Percentiles rank a stretch among this genome's conserved stretches.
phyloP scores from a whole-genome alignment of 2,888 invertebrate species.

The Campopleginae sp. region DNA sequence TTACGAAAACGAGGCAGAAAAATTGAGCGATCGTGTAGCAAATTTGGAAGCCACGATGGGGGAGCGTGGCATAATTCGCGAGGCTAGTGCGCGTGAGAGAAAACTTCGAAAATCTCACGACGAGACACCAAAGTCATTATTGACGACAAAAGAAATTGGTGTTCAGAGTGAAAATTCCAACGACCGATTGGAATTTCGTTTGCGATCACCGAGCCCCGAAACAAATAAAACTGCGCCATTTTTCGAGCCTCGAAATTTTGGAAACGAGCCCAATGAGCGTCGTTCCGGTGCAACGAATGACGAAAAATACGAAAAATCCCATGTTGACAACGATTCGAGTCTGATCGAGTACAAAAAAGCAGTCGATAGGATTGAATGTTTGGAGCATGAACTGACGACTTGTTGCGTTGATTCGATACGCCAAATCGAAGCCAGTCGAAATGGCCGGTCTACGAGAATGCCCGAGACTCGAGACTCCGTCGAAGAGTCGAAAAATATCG shows the following conservation, averaged over 20 bases:
- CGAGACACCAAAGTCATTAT: conserved; percentile 19
- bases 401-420: conserved; percentile 29
- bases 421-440: conserved; percentile 31
- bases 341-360: conserved; percentile 69
- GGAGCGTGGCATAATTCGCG: conserved; percentile 29
- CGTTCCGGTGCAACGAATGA: conserved; percentile 22
- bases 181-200: conserved; percentile 33
- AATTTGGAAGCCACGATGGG: conserved; percentile 64
- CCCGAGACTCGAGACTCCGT: conserved; percentile 30
- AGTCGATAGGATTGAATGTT: conserved; percentile 63
- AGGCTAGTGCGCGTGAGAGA: conserved; percentile 10
- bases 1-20: conserved; percentile 31
- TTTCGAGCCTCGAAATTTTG: conserved; percentile 24
- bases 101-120: conserved; percentile 21
- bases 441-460: conserved; percentile 23
- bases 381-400: conserved; percentile 69
- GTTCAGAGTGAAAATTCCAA: conserved; percentile 42
- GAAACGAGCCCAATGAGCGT: conserved; percentile 16
- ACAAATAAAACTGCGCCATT: conserved; percentile 1
- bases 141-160: conserved; percentile 42
- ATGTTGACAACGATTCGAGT: conserved; percentile 51
- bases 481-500: conserved; percentile 36
- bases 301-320: conserved; percentile 27
- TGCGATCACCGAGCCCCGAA: conserved; percentile 35
- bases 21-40: conserved; percentile 56